Base-by-base conservation (phyloP, 23 tunicate species). In the Halocynthia aurantium region DNA sequence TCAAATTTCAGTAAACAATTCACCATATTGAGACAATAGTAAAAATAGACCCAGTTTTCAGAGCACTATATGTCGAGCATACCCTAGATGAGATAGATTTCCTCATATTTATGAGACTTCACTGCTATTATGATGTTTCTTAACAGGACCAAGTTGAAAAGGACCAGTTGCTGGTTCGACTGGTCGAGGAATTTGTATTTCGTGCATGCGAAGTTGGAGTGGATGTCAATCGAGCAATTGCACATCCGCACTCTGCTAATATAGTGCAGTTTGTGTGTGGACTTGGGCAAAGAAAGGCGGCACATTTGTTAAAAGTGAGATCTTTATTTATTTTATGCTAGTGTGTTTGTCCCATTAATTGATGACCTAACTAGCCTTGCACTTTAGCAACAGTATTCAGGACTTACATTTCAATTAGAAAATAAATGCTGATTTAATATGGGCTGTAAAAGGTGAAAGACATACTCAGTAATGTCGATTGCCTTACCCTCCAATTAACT, bases 201-300 rank as follows among this genome's bases (percentile, higher is more conserved):
- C 82, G 98, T 10, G 78, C 96, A 50, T 87, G 90, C 73, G 93
- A 96, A 63, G 93, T 96, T 55, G 99, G 99, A 6, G 99, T 96
- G 18, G 99, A 96, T 57, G 88, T 96, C 17, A 96, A 96, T 79
- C 79, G 83, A 4, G 93, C 94, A 21, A 87, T 96, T 6, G 55
- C 86, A 12, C 89, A 89, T 80, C 96, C 96, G 12, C 99, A 96
- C 82, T 78, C 91, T 50, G 78, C 96, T 18, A 85, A 86, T 55
- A 69, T 87, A 19, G 93, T 96, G 63, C 99, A 96, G 63, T 96
- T 96, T 74, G 88, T 96, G 10, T 84, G 96, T 51, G 99, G 99
- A 9, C 86, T 96, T 0, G 99, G 99, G 12, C 88, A 93, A 10
- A 79, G 99, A 21, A 96, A 96, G 76, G 93, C 99, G 0, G 96